Base-by-base conservation (phyloP, 2,888 invertebrate species). In the Galerucella nymphaeae region DNA sequence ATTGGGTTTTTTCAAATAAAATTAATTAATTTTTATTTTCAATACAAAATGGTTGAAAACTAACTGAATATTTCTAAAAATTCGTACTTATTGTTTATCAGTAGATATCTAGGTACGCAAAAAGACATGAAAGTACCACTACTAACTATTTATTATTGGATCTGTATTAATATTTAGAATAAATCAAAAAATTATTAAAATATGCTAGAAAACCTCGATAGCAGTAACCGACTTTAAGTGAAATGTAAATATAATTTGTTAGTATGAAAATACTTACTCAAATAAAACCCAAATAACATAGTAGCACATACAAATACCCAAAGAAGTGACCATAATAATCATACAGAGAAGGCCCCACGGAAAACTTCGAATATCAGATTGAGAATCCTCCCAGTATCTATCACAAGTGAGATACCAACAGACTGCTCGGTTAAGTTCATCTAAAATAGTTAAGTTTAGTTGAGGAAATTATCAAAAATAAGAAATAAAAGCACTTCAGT, bases 381-480 rank as follows among this genome's bases (percentile, higher is more conserved):
- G 92, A 3, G 90, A 89, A 86, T 95, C 95, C 86, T 96, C 95
- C 96, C 96, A 96, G 86, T 96, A 96, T 76, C 94, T 92, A 85
- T 96, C 96, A 84, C 97, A 97, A 77, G 95, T 95, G 83, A 97
- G 88, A 87, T 96, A 96, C 93, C 96, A 96, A 86, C 97, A 97
- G 58, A 96, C 93, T 2, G 94, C 94, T 82, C 94, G 91, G 86
- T 96, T 95, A 87, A 96, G 90, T 86, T 96, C 95, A 84, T 94
- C 96, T 96, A 86, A 8, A 84, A 84, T 42, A 6, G 42, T 42
- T 42, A 13, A 42, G 10, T 42, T 10, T 13, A 42, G 2, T 42
- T 13, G 42, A 13, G 23, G 23, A 23, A 23, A 23, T 23, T 23
- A 23, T 42, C 30, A 30, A 6, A 30, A 6, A 6, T 30, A 30